Evolutionary conservation across 92 coral and sea anemone species (phyloP).

Genomic region (Metridium senile): DNA sequence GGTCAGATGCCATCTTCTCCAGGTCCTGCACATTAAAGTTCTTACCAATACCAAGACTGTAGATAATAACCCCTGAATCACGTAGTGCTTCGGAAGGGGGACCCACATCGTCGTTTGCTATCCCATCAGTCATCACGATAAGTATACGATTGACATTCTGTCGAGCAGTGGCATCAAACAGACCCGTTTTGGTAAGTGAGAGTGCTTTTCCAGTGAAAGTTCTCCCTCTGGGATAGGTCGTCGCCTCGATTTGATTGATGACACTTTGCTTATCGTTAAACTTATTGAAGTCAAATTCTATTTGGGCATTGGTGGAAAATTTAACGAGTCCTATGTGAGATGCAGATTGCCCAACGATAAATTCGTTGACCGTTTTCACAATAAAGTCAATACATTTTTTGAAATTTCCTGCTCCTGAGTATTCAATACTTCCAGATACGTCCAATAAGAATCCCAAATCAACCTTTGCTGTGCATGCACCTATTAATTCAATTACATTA

Average conservation of each 20-base stretch:
- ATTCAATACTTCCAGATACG: slow-evolving; percentile 81
- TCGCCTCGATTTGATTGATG: slow-evolving; percentile 19
- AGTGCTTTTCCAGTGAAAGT: slow-evolving; percentile 58
- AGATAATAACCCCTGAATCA: slow-evolving; percentile 60
- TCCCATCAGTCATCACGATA: slow-evolving; percentile 62
- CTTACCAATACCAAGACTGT: slow-evolving; percentile 61
- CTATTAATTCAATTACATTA: too few species aligned
- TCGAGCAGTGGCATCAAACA: slow-evolving; percentile 50
- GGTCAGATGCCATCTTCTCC: slow-evolving; percentile 67
- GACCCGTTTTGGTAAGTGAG: slow-evolving; percentile 5
- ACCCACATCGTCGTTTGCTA: slow-evolving; percentile 33
- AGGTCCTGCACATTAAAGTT: slow-evolving; percentile 30
- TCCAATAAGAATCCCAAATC: slow-evolving; percentile 81
- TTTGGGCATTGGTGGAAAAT: slow-evolving; percentile 28
- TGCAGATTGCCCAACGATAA: slow-evolving; percentile 33
- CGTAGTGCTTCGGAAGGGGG: slow-evolving; percentile 53
- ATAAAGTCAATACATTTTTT: slow-evolving; percentile 51
- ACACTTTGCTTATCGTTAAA: slow-evolving; percentile 28
- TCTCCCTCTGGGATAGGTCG: slow-evolving; percentile 31
- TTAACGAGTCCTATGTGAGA: slow-evolving; percentile 59
- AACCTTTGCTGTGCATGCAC: slow-evolving; percentile 59
- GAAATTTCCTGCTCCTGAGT: slow-evolving; percentile 56
- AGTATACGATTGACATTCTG: slow-evolving; percentile 36
- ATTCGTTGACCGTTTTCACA: slow-evolving; percentile 30
- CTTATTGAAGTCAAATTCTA: slow-evolving; percentile 47